Base-by-base conservation (phyloP, 2,113 vertebrate species). In the Tachysurus vachellii region DNA sequence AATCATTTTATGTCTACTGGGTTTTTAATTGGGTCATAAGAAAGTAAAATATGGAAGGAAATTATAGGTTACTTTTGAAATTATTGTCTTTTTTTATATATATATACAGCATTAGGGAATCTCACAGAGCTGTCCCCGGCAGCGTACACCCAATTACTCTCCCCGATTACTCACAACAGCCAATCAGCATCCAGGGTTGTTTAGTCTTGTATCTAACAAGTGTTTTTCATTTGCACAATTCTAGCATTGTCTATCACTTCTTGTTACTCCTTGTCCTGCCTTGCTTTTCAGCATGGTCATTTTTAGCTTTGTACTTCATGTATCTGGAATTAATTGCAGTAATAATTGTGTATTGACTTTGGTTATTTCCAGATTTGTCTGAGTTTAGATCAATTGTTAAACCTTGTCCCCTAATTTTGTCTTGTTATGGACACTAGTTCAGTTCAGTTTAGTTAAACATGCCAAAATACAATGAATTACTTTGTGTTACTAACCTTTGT, bases 1-100 rank as follows among this genome's bases (percentile, higher is more conserved):
- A 80, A 80, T 80, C 79, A 80, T 80, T 80, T 36, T 80, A 28
- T 59, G 79, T 80, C 79, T 80, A 59, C 79, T 80, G 79, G 79
- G 79, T 59, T 80, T 80, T 80, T 36, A 80, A 80, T 80, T 80
- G 79, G 79, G 79, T 59, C 79, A 59, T 42, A 80, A 59, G 79
- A 59, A 79, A 80, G 79, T 80, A 59, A 80, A 80, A 59, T 28
- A 80, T 23, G 56, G 23, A 80, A 54, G 16, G 19, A 36, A 80
- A 59, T 80, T 36, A 80, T 42, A 59, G 42, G 53, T 59, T 80
- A 21, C 19, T 80, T 80, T 77, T 80, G 3, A 80, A 28, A 31
- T 28, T 28, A 36, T 56, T 79, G 17, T 80, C 2, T 5, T 42
- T 23, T 12, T 42, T 21, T 12, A 23, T 36, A 59, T 56, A 80